Base-by-base conservation (phyloP, 2,888 invertebrate genomes). In the Dastarcus helophoroides region DNA sequence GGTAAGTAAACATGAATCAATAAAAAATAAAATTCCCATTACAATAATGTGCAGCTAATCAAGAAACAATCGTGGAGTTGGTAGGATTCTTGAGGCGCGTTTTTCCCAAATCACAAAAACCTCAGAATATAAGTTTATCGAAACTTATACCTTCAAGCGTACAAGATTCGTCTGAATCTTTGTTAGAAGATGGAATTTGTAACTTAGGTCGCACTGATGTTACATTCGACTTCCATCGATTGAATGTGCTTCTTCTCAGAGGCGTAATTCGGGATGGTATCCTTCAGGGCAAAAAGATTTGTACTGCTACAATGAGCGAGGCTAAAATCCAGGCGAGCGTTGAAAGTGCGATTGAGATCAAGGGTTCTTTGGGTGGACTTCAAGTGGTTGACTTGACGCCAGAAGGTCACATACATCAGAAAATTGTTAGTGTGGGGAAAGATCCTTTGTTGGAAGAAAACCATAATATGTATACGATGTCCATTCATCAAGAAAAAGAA, bases 31-130 rank as follows among this genome's bases (percentile, higher is more conserved):
- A n/a, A n/a, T n/a, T n/a, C n/a, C n/a, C n/a, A n/a, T n/a, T n/a
- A n/a, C n/a, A n/a, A n/a, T n/a, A n/a, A n/a, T n/a, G n/a, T 41
- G 27, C 55, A 85, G 89, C 91, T 0, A 94, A 94, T 62, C 93
- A 93, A 58, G 91, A 91, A 60, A 94, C 94, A 0, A 82, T 94
- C 40, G 85, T 93, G 6, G 94, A 95, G 58, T 62, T 95, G 35
- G 72, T 91, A 42, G 85, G 86, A n/a, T 93, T 94, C 54, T 71
- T 76, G 3, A 79, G 81, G 47, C 71, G 88, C 28, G 75, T 86
- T 3, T 69, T 75, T 37, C 73, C 70, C 15, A 62, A 48, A 46
- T 48, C 48, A 30, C 55, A 55, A 40, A 53, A 53, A 42, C 45
- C 46, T 5, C 36, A 39, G 5, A 44, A 30, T 10, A 35, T 42